A percentile compares a stretch with the other conserved stretches of the same genome.
These are phyloP conservation scores for Bombus huntii DNA, from an alignment of 1,140 invertebrate species.

Conservation along the genomic window DNA sequence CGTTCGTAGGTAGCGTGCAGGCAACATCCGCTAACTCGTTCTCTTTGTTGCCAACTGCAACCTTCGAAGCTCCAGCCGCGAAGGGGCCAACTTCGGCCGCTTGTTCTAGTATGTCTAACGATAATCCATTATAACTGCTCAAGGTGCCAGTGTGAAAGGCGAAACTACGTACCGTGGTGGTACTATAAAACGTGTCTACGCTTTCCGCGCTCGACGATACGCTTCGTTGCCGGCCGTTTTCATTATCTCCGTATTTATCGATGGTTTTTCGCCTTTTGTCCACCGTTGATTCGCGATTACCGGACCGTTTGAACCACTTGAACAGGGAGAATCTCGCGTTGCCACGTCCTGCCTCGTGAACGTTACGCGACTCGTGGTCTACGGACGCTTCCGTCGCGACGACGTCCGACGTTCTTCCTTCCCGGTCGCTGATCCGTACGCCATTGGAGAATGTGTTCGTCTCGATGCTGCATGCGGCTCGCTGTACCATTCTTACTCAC, in stretches of 20 bases:
- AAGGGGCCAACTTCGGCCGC: conserved; percentile 83
- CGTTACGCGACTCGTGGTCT: conserved; percentile 32
- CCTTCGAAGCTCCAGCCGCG: conserved; percentile 82
- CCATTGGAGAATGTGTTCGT: conserved; percentile 63
- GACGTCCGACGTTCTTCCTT: conserved; percentile 51
- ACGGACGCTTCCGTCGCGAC: conserved; percentile 63
- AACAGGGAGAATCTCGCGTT: conserved; percentile 75
- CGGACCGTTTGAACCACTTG: conserved; percentile 76
- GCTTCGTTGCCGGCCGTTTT: conserved; percentile 39
- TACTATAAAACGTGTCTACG: conserved; percentile 85
- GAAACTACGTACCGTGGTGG: conserved; percentile 88
- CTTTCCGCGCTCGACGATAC: conserved; percentile 83
- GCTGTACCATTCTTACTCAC: conserved; percentile 77
- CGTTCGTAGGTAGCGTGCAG: conserved; percentile 70
- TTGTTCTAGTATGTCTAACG: conserved; percentile 72
- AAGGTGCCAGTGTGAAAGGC: conserved; percentile 83
- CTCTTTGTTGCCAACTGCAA: conserved; percentile 67
- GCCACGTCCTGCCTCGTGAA: conserved; percentile 35
- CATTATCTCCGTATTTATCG: conserved; percentile 25
- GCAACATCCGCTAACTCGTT: conserved; percentile 58
- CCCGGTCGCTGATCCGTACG: conserved; percentile 57
- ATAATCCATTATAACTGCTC: conserved; percentile 55
- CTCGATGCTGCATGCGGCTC: conserved; percentile 62
- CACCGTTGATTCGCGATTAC: conserved; percentile 47
- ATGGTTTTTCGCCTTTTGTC: conserved; percentile 57